Conservation (phyloP, 1,140 invertebrate genomes). For the Ridgeia piscesae region DNA sequence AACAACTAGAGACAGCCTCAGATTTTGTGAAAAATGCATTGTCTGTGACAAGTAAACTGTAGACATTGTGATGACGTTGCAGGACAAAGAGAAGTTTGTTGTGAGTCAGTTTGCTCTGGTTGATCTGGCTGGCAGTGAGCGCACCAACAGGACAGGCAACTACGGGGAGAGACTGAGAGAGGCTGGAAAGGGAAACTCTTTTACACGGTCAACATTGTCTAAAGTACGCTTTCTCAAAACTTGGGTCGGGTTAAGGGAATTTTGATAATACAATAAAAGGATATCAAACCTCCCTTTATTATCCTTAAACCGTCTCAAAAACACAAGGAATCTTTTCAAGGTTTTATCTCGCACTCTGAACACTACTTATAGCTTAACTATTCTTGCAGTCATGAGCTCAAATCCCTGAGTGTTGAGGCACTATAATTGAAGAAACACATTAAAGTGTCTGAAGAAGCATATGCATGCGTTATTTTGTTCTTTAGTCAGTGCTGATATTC, state of each 20-base stretch:
- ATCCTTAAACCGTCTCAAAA: too few species aligned
- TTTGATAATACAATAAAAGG: too few species aligned
- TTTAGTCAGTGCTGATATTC: neutral
- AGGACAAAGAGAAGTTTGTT: constrained; percentile 50
- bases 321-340: too few species aligned
- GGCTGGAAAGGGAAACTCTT: constrained; percentile 60
- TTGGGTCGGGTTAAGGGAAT: too few species aligned
- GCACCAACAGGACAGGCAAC: constrained; percentile 81
- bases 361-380: neutral
- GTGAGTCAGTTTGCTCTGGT: constrained; percentile 82
- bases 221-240: too few species aligned
- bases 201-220: neutral
- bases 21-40: neutral
- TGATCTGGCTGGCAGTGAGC: constrained; percentile 92
- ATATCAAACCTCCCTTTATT: too few species aligned
- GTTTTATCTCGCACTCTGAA: too few species aligned
- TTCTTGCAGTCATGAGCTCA: too few species aligned
- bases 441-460: neutral
- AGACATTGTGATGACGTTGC: neutral
- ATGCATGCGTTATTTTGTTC: neutral
- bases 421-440: neutral
- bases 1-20: too few species aligned
- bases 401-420: too few species aligned
- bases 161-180: constrained; percentile 74
- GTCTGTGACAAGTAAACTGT: neutral